Evolutionary conservation across 2,113 vertebrate genomes (phyloP).

Genomic region (Raja brachyura): DNA sequence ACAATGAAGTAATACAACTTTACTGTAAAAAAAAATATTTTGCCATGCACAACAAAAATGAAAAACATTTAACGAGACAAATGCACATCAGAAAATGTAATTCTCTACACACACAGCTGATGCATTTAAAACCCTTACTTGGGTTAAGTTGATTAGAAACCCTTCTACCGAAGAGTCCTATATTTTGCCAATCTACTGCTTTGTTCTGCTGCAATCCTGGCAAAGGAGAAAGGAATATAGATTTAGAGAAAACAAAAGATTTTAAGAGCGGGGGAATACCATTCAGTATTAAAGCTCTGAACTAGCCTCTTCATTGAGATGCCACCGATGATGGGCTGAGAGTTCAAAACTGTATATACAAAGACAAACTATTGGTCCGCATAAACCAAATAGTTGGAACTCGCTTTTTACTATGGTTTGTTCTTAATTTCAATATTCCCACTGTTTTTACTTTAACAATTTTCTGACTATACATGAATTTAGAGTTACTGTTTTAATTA

Average conservation of each 20-base stretch:
- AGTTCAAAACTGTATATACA: neutral
- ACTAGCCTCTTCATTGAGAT: neutral
- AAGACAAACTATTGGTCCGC: neutral
- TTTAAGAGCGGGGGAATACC: conserved; percentile 4
- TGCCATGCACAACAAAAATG: neutral
- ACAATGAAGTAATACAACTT: neutral
- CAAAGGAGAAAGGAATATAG: conserved; percentile 67
- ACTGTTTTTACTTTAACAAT: neutral
- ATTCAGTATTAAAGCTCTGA: neutral
- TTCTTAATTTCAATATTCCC: neutral
- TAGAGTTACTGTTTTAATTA: neutral
- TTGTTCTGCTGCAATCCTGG: conserved; percentile 98
- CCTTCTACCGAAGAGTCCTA: conserved; percentile 94
- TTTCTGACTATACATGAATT: neutral
- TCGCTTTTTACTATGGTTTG: too few relatives aligned
- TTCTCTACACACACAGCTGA: conserved; percentile 21
- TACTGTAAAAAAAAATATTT: neutral
- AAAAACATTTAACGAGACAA: neutral
- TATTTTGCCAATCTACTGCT: conserved; percentile 99
- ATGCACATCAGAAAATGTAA: conserved; percentile 6
- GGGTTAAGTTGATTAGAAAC: conserved; percentile 40
- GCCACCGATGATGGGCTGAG: neutral
- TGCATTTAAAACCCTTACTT: conserved; percentile 36
- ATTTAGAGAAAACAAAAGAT: conserved; percentile 44
- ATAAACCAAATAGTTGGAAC: neutral